Conservation (phyloP, 2,113 vertebrate species). For the Corythaeola cristata region DNA sequence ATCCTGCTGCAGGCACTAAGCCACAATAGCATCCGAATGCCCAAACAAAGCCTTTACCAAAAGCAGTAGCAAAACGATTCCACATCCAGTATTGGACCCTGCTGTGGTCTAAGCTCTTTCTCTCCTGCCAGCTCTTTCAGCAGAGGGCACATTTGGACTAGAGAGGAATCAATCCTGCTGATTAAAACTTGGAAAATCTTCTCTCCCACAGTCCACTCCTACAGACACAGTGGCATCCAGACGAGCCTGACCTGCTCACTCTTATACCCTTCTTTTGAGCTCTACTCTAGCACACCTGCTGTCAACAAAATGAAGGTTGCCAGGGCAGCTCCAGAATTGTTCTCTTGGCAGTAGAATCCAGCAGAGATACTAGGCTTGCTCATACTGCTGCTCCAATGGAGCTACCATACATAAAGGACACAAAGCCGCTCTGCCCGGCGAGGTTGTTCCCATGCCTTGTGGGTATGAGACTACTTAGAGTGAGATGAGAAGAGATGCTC, state of each 20-base stretch:
- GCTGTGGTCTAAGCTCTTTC: neutral
- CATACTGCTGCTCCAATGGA: neutral
- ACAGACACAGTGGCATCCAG: neutral
- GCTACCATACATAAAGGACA: neutral
- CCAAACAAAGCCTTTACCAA: neutral
- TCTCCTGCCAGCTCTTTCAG: neutral
- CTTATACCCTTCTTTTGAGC: neutral
- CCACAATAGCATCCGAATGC: fast-evolving
- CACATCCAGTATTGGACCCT: neutral
- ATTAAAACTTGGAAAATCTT: neutral
- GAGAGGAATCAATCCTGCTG: neutral
- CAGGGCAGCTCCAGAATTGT: neutral
- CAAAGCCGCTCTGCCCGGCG: neutral
- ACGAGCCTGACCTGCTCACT: neutral
- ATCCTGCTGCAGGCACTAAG: neutral
- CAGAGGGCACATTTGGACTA: neutral
- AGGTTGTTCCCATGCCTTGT: neutral
- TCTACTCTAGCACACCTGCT: neutral
- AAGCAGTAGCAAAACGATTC: neutral
- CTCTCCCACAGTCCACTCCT: neutral
- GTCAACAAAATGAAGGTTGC: neutral
- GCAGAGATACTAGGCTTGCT: neutral
- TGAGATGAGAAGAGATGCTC: neutral
- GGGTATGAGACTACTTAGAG: neutral
- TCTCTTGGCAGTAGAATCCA: neutral